Conservation (phyloP, 2,113 vertebrate species). For the Picathartes gymnocephalus region DNA sequence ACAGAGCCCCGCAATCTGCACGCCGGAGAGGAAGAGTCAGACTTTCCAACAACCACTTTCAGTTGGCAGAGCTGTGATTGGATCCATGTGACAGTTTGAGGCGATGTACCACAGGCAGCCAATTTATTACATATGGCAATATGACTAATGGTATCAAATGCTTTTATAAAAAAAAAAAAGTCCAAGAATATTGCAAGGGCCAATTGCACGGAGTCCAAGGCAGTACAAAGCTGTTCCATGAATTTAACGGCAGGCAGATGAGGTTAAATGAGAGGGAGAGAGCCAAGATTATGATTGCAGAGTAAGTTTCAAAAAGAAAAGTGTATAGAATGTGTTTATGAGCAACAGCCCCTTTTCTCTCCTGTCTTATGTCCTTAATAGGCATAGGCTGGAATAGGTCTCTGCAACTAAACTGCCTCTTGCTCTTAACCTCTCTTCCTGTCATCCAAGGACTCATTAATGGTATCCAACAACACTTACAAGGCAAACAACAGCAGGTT, state of each 20-base stretch:
- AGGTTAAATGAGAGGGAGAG: slow-evolving; percentile 71
- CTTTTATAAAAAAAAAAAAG: not conserved
- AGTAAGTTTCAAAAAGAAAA: slow-evolving; percentile 62
- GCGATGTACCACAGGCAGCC: slow-evolving; percentile 71
- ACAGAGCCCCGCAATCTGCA: not conserved
- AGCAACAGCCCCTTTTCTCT: not conserved
- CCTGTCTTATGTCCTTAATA: not conserved
- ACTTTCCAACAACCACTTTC: slow-evolving; percentile 74
- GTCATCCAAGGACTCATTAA: not conserved
- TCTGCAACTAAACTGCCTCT: slow-evolving; percentile 17
- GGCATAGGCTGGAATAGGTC: slow-evolving; percentile 2
- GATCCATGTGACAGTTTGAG: slow-evolving; percentile 77
- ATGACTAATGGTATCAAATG: slow-evolving; percentile 81
- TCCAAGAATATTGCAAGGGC: slow-evolving; percentile 55
- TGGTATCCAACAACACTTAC: not conserved
- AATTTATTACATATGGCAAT: slow-evolving; percentile 80
- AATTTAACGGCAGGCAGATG: slow-evolving; percentile 72
- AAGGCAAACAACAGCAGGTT: not conserved
- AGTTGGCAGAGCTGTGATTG: slow-evolving; percentile 73
- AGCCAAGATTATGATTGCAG: slow-evolving; percentile 67
- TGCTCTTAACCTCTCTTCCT: not conserved
- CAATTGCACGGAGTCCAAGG: slow-evolving; percentile 67
- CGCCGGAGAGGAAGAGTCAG: slow-evolving; percentile 58
- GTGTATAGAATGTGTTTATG: slow-evolving; percentile 48
- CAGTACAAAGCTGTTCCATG: slow-evolving; percentile 68